Evolutionary conservation across 2,888 invertebrate genomes (phyloP), one percentile per base, ranked within the genome.

Genomic region (Troides oblongomaculatus): DNA sequence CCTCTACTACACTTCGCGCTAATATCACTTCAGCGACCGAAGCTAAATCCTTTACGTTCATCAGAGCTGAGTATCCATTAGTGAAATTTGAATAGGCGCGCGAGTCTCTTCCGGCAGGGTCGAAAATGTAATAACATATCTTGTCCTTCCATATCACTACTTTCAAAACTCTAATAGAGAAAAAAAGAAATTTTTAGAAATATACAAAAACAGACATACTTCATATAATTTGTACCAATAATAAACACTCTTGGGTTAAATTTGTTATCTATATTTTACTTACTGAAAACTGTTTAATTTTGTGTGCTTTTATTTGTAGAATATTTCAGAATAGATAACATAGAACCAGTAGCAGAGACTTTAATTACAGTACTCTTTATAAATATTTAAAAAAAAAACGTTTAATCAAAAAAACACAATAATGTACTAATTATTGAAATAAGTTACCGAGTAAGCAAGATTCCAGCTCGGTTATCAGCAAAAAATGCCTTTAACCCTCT

Each of bases 111-210:
- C 94, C 93, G 23, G 90, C 94, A 0, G 95, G 94, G 80, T 95
- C 95, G 76, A 95, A 95, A 74, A 95, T 91, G 72, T 94, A 95
- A 78, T 87, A 95, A 72, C 93, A 90, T 63, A 93, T 88, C 63
- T 87, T 93, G 74, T 93, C 94, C 73, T 93, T 94, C 95, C 94
- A 94, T 74, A 94, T 91, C 0, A 92, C 90, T 18, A 94, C 79
- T 79, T 93, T 93, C 12, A 92, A 72, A 1, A 90, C 84, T 77
- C 92, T 92, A 46, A 30, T 74, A 72, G 65, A 43, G 57, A 67
- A 68, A 66, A 3, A 62, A 25, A 23, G 30, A 36, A 1, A 59
- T 17, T n/a, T 60, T 36, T 43, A 65, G 62, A 58, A 36, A n/a
- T 10, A 58, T 58, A 62, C 53, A 53, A n/a, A 53, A 53, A 53